A percentile compares a stretch with the other conserved stretches of the same genome.
Evolutionary conservation across 2,888 invertebrate species (phyloP).

Genomic region (Perithous albicinctus): DNA sequence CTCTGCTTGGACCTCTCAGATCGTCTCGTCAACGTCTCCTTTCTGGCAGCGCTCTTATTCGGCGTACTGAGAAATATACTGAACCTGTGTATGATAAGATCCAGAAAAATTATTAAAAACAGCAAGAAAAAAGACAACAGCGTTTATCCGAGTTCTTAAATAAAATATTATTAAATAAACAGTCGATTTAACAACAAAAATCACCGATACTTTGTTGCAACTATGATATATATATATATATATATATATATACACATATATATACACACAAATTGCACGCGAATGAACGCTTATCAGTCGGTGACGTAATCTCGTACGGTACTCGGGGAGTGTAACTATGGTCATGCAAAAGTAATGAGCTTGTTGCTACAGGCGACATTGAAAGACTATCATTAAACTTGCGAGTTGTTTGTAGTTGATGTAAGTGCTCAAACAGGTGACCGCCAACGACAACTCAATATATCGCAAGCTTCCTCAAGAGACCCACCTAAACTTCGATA

Average conservation of each 20-base stretch:
- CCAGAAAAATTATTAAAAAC: slow-evolving; percentile 59
- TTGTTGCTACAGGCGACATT: slow-evolving; percentile 38
- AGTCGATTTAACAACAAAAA: too few relatives aligned
- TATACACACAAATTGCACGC: slow-evolving; percentile 22
- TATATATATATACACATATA: too few relatives aligned
- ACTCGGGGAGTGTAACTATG: slow-evolving; percentile 27
- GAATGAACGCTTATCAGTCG: slow-evolving; percentile 38
- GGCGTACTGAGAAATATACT: slow-evolving; percentile 74
- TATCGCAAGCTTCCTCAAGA: background rate
- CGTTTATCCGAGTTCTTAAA: slow-evolving; percentile 70
- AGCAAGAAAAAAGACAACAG: slow-evolving; percentile 71
- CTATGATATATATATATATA: too few relatives aligned
- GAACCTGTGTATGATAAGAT: slow-evolving; percentile 73
- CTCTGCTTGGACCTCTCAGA: slow-evolving; percentile 70
- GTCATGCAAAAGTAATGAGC: slow-evolving; percentile 39
- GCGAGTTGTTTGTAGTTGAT: background rate
- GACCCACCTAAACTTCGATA: too few relatives aligned
- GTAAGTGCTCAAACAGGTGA: slow-evolving; percentile 27
- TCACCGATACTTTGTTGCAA: slow-evolving; percentile 2
- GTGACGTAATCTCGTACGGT: slow-evolving; percentile 54
- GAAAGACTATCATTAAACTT: slow-evolving; percentile 8
- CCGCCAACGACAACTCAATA: background rate
- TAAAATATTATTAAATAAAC: slow-evolving; percentile 26
- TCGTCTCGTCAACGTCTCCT: slow-evolving; percentile 74
- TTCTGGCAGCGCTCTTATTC: slow-evolving; percentile 70